A percentile compares a stretch with the other conserved stretches of the same genome.
Evolutionary conservation across 2,888 invertebrate genomes (phyloP).

Genomic region (Octodonta nipae): DNA sequence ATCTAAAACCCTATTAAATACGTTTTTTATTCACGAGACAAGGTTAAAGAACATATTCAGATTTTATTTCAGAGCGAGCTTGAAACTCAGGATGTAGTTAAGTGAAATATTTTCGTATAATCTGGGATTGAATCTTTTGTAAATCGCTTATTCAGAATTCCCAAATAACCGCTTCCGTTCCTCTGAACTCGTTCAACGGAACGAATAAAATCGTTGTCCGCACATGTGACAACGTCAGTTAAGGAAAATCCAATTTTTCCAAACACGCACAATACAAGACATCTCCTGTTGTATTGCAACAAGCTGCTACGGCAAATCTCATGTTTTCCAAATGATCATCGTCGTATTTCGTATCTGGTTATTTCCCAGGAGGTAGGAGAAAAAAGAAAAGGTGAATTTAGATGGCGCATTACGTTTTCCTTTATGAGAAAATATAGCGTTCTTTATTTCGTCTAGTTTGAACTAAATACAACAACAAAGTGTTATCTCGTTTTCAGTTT

Average conservation of each 20-base stretch:
- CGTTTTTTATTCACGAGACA: too few species aligned
- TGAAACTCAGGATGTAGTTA: too few species aligned
- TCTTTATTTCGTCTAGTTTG: too few species aligned
- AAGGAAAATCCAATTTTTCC: slow-evolving; percentile 23
- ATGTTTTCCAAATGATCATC: slow-evolving; percentile 25
- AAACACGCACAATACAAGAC: slow-evolving; percentile 21
- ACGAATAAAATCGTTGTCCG: slow-evolving; percentile 15
- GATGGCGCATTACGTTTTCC: background rate
- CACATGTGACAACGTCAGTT: slow-evolving; percentile 22
- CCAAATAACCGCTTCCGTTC: slow-evolving; percentile 16
- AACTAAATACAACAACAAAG: too few species aligned
- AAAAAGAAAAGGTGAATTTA: slow-evolving; percentile 9
- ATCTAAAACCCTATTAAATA: too few species aligned
- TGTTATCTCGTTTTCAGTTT: background rate
- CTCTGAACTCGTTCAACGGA: slow-evolving; percentile 11
- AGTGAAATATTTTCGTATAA: too few species aligned
- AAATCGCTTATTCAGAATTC: slow-evolving; percentile 4
- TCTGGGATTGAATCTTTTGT: too few species aligned
- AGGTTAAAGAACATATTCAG: too few species aligned
- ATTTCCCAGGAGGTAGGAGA: slow-evolving; percentile 22
- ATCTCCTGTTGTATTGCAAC: slow-evolving; percentile 8
- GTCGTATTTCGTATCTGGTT: slow-evolving; percentile 21
- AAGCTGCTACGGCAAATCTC: slow-evolving; percentile 6
- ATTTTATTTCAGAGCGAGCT: too few species aligned
- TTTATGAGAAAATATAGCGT: too few species aligned